Evolutionary conservation across 2,888 invertebrate species (phyloP).

Genomic region (Dione juno): DNA sequence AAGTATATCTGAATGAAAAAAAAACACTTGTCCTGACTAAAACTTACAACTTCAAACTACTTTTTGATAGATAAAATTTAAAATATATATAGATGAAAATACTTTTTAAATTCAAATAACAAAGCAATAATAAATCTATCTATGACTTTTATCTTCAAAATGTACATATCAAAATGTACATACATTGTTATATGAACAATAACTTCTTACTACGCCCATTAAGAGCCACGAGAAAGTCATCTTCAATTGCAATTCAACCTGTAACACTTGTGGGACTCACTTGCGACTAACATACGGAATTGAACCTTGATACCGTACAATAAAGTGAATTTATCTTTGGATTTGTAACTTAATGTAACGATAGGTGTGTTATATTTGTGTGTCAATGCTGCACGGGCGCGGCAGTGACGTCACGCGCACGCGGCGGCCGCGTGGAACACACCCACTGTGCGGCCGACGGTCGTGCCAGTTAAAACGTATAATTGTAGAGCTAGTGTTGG

Average conservation of each 20-base stretch:
- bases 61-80: neutral
- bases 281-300: neutral
- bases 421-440: constrained; percentile 54
- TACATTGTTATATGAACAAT: too few species aligned
- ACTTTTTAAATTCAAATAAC: neutral
- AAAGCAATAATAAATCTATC: too few species aligned
- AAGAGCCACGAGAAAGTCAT: neutral
- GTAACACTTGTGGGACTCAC: neutral
- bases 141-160: too few species aligned
- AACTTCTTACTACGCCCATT: neutral
- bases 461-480: constrained; percentile 28
- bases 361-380: constrained; percentile 38
- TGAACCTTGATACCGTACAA: neutral
- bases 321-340: neutral
- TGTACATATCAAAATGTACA: too few species aligned
- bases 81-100: neutral
- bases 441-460: constrained; percentile 45
- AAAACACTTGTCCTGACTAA: neutral
- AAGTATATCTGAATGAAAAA: constrained; percentile 3
- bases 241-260: constrained; percentile 2
- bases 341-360: constrained; percentile 4
- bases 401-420: constrained; percentile 57
- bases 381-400: constrained; percentile 54
- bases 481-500: neutral
- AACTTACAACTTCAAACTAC: neutral